Percentiles rank a stretch among this genome's conserved stretches.
Evolutionary conservation across 2,797 vertebrate species (phyloP).

Genomic region (Cyprinella venusta): DNA sequence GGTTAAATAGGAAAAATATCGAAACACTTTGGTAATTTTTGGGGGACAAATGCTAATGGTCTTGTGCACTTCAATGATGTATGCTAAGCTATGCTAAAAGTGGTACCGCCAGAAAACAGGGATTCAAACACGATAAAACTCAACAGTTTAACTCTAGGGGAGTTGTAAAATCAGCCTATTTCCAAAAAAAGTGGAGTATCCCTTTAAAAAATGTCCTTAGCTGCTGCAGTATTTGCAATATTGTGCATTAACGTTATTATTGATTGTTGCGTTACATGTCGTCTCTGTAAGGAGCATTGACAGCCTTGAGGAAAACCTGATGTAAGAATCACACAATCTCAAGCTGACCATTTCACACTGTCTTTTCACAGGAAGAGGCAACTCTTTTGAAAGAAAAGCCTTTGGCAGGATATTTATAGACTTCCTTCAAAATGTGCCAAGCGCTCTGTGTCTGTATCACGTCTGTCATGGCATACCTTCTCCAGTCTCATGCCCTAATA

Average conservation of each 20-base stretch:
- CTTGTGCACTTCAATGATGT: too few species aligned
- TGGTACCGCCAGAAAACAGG: too few species aligned
- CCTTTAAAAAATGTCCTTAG: background rate
- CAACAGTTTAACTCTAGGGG: too few species aligned
- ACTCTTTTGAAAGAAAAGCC: constrained; percentile 9
- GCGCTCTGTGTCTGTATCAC: background rate
- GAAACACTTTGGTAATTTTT: too few species aligned
- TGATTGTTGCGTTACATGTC: background rate
- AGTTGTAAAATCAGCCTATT: too few species aligned
- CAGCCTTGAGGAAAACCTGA: constrained; percentile 9
- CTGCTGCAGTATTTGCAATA: background rate
- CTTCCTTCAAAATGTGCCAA: constrained; percentile 26
- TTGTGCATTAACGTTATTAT: constrained; percentile 4
- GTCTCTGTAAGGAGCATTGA: background rate
- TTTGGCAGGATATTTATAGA: constrained; percentile 36
- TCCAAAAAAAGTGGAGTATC: too few species aligned
- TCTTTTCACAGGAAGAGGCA: constrained; percentile 14
- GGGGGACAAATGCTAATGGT: too few species aligned
- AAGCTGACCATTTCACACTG: background rate
- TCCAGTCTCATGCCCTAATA: constrained; percentile 11
- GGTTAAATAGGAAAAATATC: too few species aligned
- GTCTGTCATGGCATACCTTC: constrained; percentile 15
- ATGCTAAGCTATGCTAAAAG: too few species aligned
- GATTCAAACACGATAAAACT: too few species aligned
- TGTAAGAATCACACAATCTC: constrained; percentile 7